These are phyloP conservation scores for Phyllostomus discolor DNA, from an alignment of 2,113 vertebrate species.

Conservation along the genomic window DNA sequence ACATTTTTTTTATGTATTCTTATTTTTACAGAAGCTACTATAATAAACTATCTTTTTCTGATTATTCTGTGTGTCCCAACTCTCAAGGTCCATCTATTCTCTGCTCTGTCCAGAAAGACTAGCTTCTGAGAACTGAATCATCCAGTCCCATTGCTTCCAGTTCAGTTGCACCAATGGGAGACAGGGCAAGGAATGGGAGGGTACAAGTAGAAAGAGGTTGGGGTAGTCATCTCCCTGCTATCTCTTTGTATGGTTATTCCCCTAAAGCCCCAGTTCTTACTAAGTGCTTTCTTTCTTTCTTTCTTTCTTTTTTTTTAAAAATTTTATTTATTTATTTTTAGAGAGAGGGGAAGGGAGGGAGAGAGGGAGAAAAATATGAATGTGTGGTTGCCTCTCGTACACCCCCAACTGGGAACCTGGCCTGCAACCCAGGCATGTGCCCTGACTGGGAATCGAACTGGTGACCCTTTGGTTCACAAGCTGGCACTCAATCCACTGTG, in stretches of 20 bases:
- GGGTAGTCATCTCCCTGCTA: background rate
- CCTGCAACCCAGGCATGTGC: too few relatives aligned
- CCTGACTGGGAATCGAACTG: too few relatives aligned
- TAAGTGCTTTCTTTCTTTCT: background rate
- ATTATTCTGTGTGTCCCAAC: background rate
- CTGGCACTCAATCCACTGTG: too few relatives aligned
- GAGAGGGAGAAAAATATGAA: too few relatives aligned
- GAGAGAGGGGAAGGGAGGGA: too few relatives aligned
- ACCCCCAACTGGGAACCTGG: too few relatives aligned
- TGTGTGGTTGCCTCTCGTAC: too few relatives aligned
- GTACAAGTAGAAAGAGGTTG: background rate
- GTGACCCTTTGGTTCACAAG: too few relatives aligned
- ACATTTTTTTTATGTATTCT: background rate
- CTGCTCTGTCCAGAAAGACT: background rate
- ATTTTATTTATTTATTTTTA: too few relatives aligned
- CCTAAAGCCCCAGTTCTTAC: background rate
- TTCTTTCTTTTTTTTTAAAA: background rate
- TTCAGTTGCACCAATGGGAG: background rate
- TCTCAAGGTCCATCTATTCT: background rate
- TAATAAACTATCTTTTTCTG: background rate
- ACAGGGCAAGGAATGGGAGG: background rate
- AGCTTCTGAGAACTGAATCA: background rate
- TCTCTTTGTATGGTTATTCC: background rate
- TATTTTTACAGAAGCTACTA: background rate
- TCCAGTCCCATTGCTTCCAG: background rate